Evolutionary conservation across 1,140 invertebrate species (phyloP).

Genomic region (Venturia canescens): DNA sequence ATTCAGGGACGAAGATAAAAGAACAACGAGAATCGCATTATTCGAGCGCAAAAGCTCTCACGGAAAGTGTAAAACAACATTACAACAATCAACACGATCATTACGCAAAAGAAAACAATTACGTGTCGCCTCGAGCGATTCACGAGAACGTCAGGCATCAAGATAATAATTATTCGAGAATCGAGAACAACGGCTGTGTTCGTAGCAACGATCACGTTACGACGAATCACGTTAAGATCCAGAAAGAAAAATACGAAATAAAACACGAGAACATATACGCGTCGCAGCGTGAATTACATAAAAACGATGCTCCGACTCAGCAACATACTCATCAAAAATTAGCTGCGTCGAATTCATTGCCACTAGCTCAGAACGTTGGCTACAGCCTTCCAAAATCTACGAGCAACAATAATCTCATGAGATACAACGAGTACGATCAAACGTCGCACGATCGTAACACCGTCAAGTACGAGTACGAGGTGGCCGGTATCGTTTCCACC

Average conservation of each 20-base stretch:
- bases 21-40: conserved; percentile 68
- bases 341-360: conserved; percentile 65
- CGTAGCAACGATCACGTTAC: conserved; percentile 60
- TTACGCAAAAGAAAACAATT: conserved; percentile 70
- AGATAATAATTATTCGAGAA: conserved; percentile 70
- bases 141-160: conserved; percentile 67
- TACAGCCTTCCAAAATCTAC: conserved; percentile 70
- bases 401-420: conserved; percentile 68
- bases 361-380: conserved; percentile 62
- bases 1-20: conserved; percentile 61
- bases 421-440: conserved; percentile 67
- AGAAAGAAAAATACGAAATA: conserved; percentile 73
- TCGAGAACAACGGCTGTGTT: conserved; percentile 63
- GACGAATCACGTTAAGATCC: conserved; percentile 70
- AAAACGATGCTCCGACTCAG: conserved; percentile 64
- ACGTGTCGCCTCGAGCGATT: conserved; percentile 67
- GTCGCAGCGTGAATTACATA: conserved; percentile 69
- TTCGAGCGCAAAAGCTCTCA: conserved; percentile 61
- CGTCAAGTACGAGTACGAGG: conserved; percentile 36
- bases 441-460: conserved; percentile 25
- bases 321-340: conserved; percentile 67
- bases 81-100: conserved; percentile 64
- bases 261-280: conserved; percentile 72
- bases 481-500: conserved; percentile 4
- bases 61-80: conserved; percentile 61